phyloP scores from a whole-genome alignment of 37 sponge, comb jelly and placozoan species.

The Cladorhizidae sp. region DNA sequence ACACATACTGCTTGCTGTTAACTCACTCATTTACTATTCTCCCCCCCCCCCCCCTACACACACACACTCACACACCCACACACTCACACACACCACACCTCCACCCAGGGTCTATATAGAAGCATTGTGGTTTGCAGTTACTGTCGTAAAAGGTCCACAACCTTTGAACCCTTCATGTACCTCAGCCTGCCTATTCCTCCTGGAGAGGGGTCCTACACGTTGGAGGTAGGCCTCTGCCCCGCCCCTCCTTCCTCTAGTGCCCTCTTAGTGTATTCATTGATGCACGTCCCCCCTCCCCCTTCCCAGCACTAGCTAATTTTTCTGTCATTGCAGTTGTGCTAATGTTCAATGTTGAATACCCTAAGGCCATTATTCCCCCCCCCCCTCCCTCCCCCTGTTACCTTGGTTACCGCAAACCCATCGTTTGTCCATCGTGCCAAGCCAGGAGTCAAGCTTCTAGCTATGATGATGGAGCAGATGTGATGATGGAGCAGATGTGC shows the following conservation, averaged over 20 bases:
- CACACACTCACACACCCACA: background rate
- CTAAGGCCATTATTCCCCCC: too few species aligned
- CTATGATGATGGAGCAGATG: too few species aligned
- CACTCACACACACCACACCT: background rate
- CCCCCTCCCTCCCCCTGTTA: too few species aligned
- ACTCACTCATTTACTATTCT: background rate
- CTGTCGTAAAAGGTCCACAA: slow-evolving; percentile 70
- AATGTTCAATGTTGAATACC: too few species aligned
- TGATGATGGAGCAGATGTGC: too few species aligned
- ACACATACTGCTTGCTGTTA: background rate
- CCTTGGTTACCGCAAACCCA: too few species aligned
- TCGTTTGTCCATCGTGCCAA: too few species aligned
- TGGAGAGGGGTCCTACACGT: slow-evolving; percentile 20
- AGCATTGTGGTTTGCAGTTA: slow-evolving; percentile 67
- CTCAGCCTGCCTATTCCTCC: slow-evolving; percentile 80
- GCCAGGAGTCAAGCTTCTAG: too few species aligned
- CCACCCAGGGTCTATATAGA: slow-evolving; percentile 75
- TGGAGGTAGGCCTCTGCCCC: slow-evolving; percentile 27
- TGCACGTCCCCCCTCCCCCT: too few species aligned
- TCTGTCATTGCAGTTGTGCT: too few species aligned
- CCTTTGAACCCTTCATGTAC: slow-evolving; percentile 92
- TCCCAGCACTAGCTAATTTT: too few species aligned
- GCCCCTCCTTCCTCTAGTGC: background rate
- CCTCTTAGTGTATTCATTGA: background rate
- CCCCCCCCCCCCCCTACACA: background rate